phyloP scores from a whole-genome alignment of 2,888 invertebrate genomes.

The Stenolophus ochropezus region DNA sequence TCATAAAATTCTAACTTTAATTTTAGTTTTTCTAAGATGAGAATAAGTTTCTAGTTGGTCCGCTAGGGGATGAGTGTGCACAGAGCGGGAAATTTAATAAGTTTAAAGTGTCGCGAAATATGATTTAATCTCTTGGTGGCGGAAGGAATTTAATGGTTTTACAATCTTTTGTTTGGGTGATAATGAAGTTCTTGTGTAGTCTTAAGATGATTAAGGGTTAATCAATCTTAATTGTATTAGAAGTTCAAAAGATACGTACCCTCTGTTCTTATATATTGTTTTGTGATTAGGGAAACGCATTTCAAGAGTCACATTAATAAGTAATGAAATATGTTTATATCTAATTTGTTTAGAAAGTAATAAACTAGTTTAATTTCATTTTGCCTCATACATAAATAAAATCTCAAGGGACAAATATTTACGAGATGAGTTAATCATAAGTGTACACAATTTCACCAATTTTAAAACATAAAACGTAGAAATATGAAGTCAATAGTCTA shows the following conservation, averaged over 20 bases:
- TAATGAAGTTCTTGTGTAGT: constrained; percentile 11
- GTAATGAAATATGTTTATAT: background rate
- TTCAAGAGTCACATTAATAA: background rate
- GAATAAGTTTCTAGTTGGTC: constrained; percentile 39
- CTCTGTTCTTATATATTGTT: background rate
- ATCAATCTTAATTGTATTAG: constrained; percentile 15
- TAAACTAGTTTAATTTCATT: too few species aligned
- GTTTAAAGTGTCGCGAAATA: constrained; percentile 21
- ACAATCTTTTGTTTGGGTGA: constrained; percentile 19
- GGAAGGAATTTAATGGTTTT: constrained; percentile 35
- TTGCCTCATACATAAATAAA: too few species aligned
- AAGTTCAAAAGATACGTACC: background rate
- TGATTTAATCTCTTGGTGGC: constrained; percentile 28
- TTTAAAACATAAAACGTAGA: too few species aligned
- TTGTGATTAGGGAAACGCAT: background rate
- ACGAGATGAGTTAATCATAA: too few species aligned
- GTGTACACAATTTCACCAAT: too few species aligned
- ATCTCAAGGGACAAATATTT: too few species aligned
- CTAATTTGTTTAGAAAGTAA: too few species aligned
- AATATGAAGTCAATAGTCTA: too few species aligned
- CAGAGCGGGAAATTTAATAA: constrained; percentile 31
- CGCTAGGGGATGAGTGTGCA: background rate
- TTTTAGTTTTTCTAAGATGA: too few species aligned
- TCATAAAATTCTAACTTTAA: too few species aligned
- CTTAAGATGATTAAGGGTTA: background rate